Conservation (phyloP, 2,888 invertebrate genomes). For the Torymus tubicola region DNA sequence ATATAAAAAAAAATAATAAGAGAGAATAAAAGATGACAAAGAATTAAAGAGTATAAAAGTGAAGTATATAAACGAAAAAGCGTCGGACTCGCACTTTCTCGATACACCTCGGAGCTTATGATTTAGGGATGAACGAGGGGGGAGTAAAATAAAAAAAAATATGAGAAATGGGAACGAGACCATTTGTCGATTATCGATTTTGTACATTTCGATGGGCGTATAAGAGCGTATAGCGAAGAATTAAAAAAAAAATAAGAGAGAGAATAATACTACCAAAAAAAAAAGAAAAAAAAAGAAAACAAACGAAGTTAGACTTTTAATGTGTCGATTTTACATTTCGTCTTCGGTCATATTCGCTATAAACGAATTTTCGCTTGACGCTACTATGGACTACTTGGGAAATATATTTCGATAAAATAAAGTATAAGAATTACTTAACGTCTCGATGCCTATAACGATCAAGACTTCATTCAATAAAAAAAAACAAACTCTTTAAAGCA, state of each 20-base stretch:
- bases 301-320: neutral
- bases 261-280: too few relatives aligned
- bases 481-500: constrained; percentile 27
- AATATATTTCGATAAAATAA: constrained; percentile 25
- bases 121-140: neutral
- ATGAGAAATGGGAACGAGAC: neutral
- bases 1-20: constrained; percentile 8
- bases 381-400: too few relatives aligned
- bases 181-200: constrained; percentile 41
- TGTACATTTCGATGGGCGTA: neutral
- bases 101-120: constrained; percentile 26
- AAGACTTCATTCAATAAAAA: constrained; percentile 35
- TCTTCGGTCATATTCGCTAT: constrained; percentile 31
- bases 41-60: neutral
- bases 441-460: neutral
- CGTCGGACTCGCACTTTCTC: constrained; percentile 15
- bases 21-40: neutral
- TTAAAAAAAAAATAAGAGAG: too few relatives aligned
- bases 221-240: too few relatives aligned
- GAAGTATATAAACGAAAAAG: neutral
- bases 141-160: neutral
- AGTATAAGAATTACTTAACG: neutral
- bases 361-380: too few relatives aligned
- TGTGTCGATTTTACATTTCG: constrained; percentile 1
- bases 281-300: neutral